Conservation (phyloP, 2,113 vertebrate species). For the Colistium nudipinnis region DNA sequence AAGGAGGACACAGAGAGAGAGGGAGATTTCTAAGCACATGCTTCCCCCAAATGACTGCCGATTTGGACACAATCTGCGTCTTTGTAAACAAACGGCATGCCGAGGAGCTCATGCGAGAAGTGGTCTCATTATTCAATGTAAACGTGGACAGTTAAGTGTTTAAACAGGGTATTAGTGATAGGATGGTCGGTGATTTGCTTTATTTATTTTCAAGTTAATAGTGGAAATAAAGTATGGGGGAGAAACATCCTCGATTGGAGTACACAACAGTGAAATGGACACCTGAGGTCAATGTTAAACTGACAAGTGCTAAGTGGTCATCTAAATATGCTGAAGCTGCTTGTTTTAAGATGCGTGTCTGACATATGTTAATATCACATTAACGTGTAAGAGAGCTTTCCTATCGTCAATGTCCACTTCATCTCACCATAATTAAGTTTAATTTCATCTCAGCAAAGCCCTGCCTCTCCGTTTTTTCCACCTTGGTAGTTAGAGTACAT, state of each 20-base stretch:
- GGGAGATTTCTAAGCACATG: slow-evolving; percentile 52
- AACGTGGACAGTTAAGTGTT: slow-evolving; percentile 67
- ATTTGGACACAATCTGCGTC: slow-evolving; percentile 58
- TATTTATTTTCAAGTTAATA: slow-evolving; percentile 38
- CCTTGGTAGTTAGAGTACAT: slow-evolving; percentile 24
- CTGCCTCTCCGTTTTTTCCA: slow-evolving; percentile 11
- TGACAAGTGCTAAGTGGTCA: slow-evolving; percentile 20
- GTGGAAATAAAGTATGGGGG: slow-evolving; percentile 20
- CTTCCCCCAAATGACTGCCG: slow-evolving; percentile 40
- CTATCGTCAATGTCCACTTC: slow-evolving; percentile 25
- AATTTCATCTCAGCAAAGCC: slow-evolving; percentile 53
- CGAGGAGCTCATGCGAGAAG: slow-evolving; percentile 65
- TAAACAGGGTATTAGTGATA: slow-evolving; percentile 62
- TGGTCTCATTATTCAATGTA: slow-evolving; percentile 70
- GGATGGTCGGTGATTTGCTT: slow-evolving; percentile 40
- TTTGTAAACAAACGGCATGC: slow-evolving; percentile 68
- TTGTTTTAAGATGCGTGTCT: slow-evolving; percentile 21
- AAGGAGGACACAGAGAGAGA: slow-evolving; percentile 41
- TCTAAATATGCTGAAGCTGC: slow-evolving; percentile 33
- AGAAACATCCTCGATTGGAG: neutral
- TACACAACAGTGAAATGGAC: slow-evolving; percentile 25
- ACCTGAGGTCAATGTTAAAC: slow-evolving; percentile 17
- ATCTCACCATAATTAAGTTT: slow-evolving; percentile 49
- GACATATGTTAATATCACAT: too few relatives aligned
- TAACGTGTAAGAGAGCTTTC: slow-evolving; percentile 8